Base-by-base conservation (phyloP, 2,888 invertebrate genomes). In the Vandiemenella viatica region DNA sequence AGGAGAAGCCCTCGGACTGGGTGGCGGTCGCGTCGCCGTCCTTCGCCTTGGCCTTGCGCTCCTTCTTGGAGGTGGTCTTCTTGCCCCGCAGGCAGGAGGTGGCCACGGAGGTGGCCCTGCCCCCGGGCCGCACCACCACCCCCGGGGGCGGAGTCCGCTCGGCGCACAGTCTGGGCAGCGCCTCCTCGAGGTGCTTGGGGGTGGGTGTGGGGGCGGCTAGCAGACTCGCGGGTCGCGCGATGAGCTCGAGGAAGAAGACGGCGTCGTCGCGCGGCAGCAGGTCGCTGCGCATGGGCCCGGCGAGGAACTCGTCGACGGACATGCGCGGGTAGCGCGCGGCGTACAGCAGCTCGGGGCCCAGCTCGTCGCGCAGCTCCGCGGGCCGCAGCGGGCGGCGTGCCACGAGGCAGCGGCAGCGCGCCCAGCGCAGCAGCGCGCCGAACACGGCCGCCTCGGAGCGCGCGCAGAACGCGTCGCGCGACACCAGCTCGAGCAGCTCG, bases 251-350 rank as follows among this genome's bases (percentile, higher is more conserved):
- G 3, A 69, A 53, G n/a, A 59, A 55, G 19, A 60, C 58, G 23
- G 61, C 70, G 56, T 79, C 77, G 23, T 67, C 66, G 52, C 70
- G 69, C 37, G 70, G 67, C 16, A 78, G 62, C 37, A 78, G 65
- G 1, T 72, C 72, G 41, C 73, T 73, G 7, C 67, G 63, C 60
- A 72, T 71, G 15, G 76, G 77, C 1, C 76, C 75, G 18, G 73
- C 70, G 46, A 70, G 62, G 60, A 85, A 76, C 53, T 80, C 79
- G 45, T 72, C 73, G 8, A 77, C 74, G 10, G 70, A 68, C 71
- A 86, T 76, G 43, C 80, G 64, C 52, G 82, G 70, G 58, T 82
- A 83, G 7, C 83, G 71, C 15, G 78, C 77, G 55, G 75, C 72
- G 46, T 41, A 50, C 69, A 75, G 20, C 68, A 66, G 58, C 3